Conservation (phyloP, 2,888 invertebrate species). For the Drosophila kokeensis region DNA sequence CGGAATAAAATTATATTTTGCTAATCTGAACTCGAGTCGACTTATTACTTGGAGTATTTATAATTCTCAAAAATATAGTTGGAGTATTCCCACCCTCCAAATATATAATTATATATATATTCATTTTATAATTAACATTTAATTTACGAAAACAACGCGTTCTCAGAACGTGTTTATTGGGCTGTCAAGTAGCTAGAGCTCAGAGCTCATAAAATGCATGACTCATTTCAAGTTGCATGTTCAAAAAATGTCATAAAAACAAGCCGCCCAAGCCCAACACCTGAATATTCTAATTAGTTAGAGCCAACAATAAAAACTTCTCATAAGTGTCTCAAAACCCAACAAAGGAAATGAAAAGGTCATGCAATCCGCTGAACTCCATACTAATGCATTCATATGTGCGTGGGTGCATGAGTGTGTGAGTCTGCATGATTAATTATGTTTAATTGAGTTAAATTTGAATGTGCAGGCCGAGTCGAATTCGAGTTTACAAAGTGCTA, state of each 20-base stretch:
- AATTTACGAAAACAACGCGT: constrained; percentile 13
- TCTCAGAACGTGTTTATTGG: constrained; percentile 9
- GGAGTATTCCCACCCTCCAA: no score
- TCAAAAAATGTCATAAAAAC: neutral
- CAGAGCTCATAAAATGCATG: constrained; percentile 16
- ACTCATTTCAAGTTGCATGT: constrained; percentile 35
- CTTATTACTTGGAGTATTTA: no score
- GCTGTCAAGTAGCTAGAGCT: neutral
- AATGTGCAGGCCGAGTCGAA: constrained; percentile 43
- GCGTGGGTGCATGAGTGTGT: constrained; percentile 23
- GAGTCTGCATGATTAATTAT: constrained; percentile 65
- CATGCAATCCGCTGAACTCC: constrained; percentile 31
- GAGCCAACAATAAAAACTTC: constrained; percentile 15
- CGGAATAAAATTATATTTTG: no score
- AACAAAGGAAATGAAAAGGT: constrained; percentile 38
- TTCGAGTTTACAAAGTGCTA: constrained; percentile 63
- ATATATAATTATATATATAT: constrained; percentile 10
- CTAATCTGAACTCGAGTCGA: no score
- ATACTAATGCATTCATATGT: neutral
- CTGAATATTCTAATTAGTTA: constrained; percentile 56
- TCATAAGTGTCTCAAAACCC: constrained; percentile 13
- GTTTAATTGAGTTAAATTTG: constrained; percentile 67
- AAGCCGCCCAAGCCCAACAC: constrained; percentile 21
- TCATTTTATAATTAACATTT: neutral
- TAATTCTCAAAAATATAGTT: no score